Conservation (phyloP, 37 sponge, comb jelly and placozoan genomes). For the Sycon ciliatum region DNA sequence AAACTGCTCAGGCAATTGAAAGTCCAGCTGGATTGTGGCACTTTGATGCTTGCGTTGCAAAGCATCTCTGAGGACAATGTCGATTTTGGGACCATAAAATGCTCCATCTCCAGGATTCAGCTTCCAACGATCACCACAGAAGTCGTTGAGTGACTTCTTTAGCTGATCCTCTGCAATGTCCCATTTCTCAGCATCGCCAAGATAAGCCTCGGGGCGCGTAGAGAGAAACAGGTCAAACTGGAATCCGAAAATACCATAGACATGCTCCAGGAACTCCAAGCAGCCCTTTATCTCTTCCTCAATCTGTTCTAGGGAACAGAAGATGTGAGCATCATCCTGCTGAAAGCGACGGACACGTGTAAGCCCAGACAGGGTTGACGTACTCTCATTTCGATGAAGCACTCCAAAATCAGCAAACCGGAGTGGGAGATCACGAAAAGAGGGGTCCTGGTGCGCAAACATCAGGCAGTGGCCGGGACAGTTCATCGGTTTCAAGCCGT, state of each 20-base stretch:
- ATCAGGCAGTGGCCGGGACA: slow-evolving; percentile 29
- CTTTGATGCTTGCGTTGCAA: slow-evolving; percentile 14
- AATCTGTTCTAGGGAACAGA: slow-evolving; percentile 17
- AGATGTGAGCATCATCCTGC: slow-evolving; percentile 30
- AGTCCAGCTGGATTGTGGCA: slow-evolving; percentile 30
- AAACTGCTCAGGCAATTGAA: slow-evolving; percentile 23
- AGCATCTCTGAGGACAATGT: slow-evolving; percentile 19
- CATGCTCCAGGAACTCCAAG: slow-evolving; percentile 2
- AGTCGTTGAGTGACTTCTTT: neutral
- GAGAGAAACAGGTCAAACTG: slow-evolving; percentile 5
- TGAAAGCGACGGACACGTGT: slow-evolving; percentile 21
- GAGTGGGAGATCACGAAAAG: slow-evolving; percentile 12
- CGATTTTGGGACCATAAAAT: slow-evolving; percentile 35
- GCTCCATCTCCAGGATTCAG: slow-evolving; percentile 16
- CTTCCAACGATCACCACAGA: neutral
- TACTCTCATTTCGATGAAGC: slow-evolving; percentile 16
- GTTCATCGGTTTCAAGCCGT: slow-evolving; percentile 27
- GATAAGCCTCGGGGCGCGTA: slow-evolving; percentile 1
- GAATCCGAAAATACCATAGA: slow-evolving; percentile 3
- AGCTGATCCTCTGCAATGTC: neutral
- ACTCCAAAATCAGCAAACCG: slow-evolving; percentile 23
- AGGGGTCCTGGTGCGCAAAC: neutral
- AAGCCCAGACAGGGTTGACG: slow-evolving; percentile 16
- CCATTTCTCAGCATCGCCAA: slow-evolving; percentile 1
- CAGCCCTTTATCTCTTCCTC: slow-evolving; percentile 9